Evolutionary conservation across 2,113 vertebrate species (phyloP), one percentile per base, ranked within the genome.

Genomic region (Probosciger aterrimus): DNA sequence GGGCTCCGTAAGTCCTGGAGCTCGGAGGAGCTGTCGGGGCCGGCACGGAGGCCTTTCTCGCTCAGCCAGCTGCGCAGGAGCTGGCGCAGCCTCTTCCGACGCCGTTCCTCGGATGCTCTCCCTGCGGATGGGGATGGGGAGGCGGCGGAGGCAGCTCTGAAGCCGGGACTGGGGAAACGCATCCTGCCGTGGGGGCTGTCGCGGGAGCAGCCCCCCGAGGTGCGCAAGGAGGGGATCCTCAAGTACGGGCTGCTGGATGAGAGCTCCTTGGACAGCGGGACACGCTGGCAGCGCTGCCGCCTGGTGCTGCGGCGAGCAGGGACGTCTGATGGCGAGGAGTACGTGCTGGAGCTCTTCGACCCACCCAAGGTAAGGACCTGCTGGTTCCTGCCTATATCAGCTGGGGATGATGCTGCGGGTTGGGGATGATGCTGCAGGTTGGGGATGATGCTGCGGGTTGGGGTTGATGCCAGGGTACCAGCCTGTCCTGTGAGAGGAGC

Each of bases 201-300:
- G 9, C 97, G 97, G 90, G 98, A 98, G 82, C 98, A 77, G 94
- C 98, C 88, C 44, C 95, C 96, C 6, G 98, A 98, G 90, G 97
- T 98, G 84, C 98, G 98, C 95, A 99, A 99, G 94, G 99, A 99
- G 86, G 98, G 98, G 28, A 84, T 97, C 18, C 98, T 99, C 83
- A 98, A 97, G 80, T 99, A 99, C 93, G 97, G 99, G 96, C 97
- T 99, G 97, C 98, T 99, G 53, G 98, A 99, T 3, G 99, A 99
- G 97, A 98, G 96, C 50, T 98, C 98, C 89, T 98, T 99, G 95
- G 99, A 99, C 97, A 98, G 98, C 10, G 98, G 98, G 78, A 98
- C 98, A 0, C 96, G 91, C 89, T 99, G 99, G 99, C 99, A 98
- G 96, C 98, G 99, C 59, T 99, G 99, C 93, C 98, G 98, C 92